A percentile compares a stretch with the other conserved stretches of the same genome.
These are phyloP conservation scores for Ptychoptera albimana DNA, from an alignment of 2,888 invertebrate species.

Conservation along the genomic window DNA sequence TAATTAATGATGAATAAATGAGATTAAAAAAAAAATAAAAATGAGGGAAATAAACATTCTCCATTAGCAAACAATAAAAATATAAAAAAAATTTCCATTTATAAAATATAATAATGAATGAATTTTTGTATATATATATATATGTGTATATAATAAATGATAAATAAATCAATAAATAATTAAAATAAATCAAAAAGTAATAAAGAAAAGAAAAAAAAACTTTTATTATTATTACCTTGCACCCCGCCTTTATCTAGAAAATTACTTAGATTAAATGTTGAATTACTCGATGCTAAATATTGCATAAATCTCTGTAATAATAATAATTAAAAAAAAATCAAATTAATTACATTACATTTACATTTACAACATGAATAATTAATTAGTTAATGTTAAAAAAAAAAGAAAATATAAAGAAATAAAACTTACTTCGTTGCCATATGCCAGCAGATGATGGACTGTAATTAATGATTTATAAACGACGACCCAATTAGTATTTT, in stretches of 20 bases:
- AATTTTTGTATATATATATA: too few species aligned
- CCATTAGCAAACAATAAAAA: too few species aligned
- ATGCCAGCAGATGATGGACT: conserved; percentile 97
- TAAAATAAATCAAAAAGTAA: not conserved
- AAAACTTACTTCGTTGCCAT: conserved; percentile 91
- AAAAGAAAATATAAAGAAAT: not conserved
- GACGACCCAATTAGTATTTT: conserved; percentile 96
- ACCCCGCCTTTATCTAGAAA: conserved; percentile 96
- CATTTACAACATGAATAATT: too few species aligned
- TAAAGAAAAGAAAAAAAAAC: not conserved
- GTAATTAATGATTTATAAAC: conserved; percentile 97
- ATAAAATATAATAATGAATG: too few species aligned
- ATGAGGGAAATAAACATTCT: too few species aligned
- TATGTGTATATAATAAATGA: too few species aligned
- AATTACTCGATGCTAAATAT: conserved; percentile 98
- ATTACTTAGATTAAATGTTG: conserved; percentile 94
- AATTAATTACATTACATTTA: too few species aligned
- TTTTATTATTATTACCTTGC: conserved; percentile 55
- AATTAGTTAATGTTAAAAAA: too few species aligned
- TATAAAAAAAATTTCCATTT: too few species aligned
- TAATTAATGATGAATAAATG: too few species aligned
- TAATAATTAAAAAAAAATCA: conserved; percentile 19
- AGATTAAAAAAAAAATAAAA: too few species aligned
- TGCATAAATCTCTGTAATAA: conserved; percentile 98
- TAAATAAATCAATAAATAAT: not conserved